Conservation (phyloP, 1,140 invertebrate genomes). For the Zophobas morio region DNA sequence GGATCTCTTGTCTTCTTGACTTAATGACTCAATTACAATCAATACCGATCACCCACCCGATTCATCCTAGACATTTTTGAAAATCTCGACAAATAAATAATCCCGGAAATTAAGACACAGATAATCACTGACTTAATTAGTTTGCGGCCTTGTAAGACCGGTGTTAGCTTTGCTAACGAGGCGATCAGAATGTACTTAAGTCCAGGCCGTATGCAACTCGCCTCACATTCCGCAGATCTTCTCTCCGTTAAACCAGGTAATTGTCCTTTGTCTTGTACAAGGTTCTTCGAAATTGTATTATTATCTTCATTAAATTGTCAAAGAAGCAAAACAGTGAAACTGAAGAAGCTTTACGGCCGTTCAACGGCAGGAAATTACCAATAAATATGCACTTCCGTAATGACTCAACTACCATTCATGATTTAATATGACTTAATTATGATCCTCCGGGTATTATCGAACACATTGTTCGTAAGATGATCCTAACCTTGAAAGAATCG, state of each 20-base stretch:
- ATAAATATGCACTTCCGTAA: conserved; percentile 43
- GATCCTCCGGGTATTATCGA: conserved; percentile 13
- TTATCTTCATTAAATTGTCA: conserved; percentile 39
- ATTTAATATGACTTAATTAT: conserved; percentile 36
- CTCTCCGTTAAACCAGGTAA: not conserved
- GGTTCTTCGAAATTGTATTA: conserved; percentile 31
- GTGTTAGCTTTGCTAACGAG: no score
- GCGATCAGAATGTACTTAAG: no score
- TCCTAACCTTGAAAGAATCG: not conserved
- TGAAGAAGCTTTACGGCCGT: conserved; percentile 27
- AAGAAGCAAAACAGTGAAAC: conserved; percentile 16
- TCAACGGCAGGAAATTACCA: conserved; percentile 33
- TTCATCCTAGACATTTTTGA: no score
- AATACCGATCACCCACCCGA: no score
- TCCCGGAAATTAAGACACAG: no score
- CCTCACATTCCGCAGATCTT: not conserved
- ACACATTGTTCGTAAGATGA: conserved; percentile 9
- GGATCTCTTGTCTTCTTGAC: no score
- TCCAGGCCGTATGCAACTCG: no score
- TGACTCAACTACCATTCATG: conserved; percentile 32
- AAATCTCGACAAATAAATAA: no score
- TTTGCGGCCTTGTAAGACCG: no score
- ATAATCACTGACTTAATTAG: no score
- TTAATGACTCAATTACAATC: no score
- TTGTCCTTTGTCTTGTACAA: conserved; percentile 14